phyloP scores from a whole-genome alignment of 92 coral and sea anemone genomes.

The Diadumene lineata region DNA sequence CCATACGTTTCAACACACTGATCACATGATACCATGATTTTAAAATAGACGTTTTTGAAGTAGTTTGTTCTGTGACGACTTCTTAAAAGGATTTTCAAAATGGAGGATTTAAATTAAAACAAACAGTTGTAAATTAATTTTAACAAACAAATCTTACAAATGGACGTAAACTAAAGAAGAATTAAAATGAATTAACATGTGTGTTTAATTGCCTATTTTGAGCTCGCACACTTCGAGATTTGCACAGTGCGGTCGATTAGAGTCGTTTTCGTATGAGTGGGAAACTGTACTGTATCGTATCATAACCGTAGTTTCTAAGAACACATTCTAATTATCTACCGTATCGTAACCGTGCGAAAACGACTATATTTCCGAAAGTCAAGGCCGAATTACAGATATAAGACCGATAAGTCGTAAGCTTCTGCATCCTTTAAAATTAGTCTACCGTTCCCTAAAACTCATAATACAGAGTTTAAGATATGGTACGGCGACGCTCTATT shows the following conservation, averaged over 20 bases:
- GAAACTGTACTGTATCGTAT: too few relatives aligned
- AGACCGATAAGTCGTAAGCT: too few relatives aligned
- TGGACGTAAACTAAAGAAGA: background rate
- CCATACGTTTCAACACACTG: background rate
- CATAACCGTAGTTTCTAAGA: too few relatives aligned
- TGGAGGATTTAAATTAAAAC: background rate
- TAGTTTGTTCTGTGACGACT: background rate
- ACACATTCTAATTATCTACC: too few relatives aligned
- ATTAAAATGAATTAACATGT: background rate
- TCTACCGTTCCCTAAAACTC: too few relatives aligned
- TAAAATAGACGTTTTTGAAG: background rate
- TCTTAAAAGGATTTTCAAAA: background rate
- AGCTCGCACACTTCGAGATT: background rate
- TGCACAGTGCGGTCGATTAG: background rate
- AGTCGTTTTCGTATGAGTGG: too few relatives aligned
- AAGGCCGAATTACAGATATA: too few relatives aligned
- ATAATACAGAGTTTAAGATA: too few relatives aligned
- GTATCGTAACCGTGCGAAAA: too few relatives aligned
- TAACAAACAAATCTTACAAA: conserved; percentile 4
- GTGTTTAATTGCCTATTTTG: background rate
- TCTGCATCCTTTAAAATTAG: too few relatives aligned
- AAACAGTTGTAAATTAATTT: background rate
- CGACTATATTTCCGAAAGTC: too few relatives aligned
- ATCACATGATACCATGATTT: background rate
- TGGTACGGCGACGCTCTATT: too few relatives aligned